Conservation (phyloP, 2,888 invertebrate genomes). For the Temnothorax rugatulus region DNA sequence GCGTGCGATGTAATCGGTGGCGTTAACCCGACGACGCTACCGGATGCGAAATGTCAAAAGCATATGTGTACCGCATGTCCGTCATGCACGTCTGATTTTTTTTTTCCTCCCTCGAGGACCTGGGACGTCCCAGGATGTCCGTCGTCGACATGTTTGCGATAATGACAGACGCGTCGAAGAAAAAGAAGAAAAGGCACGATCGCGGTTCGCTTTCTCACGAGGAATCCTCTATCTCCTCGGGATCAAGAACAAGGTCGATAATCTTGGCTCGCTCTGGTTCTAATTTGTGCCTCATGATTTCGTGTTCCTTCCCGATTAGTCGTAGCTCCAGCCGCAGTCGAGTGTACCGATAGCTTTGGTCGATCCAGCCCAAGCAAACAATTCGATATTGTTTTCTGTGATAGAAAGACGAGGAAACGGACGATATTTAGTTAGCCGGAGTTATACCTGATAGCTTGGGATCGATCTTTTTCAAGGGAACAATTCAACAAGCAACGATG, state of each 20-base stretch:
- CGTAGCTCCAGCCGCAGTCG: not conserved
- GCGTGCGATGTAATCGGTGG: not conserved
- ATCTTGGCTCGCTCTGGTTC: not conserved
- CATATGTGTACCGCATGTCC: slow-evolving; percentile 74
- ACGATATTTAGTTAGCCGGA: not conserved
- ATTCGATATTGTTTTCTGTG: not conserved
- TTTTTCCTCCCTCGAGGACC: not conserved
- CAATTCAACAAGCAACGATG: not conserved
- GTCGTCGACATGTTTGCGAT: not conserved
- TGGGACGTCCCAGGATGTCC: not conserved
- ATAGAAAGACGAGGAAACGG: not conserved
- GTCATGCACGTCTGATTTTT: slow-evolving; percentile 55
- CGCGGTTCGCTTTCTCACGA: not conserved
- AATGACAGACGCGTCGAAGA: not conserved
- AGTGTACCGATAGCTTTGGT: not conserved
- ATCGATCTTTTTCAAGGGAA: not conserved
- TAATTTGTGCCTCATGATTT: not conserved
- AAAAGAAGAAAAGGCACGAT: not conserved
- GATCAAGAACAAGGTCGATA: not conserved
- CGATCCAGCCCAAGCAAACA: not conserved
- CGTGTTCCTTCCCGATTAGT: slow-evolving; percentile 1
- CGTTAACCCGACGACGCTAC: slow-evolving; percentile 65
- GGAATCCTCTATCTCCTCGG: not conserved
- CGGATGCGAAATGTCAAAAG: slow-evolving; percentile 83
- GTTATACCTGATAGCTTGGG: not conserved